Percentiles rank a stretch among this genome's conserved stretches.
These are phyloP conservation scores for Drosophila eugracilis DNA, from an alignment of 1,140 invertebrate species.

Conservation along the genomic window DNA sequence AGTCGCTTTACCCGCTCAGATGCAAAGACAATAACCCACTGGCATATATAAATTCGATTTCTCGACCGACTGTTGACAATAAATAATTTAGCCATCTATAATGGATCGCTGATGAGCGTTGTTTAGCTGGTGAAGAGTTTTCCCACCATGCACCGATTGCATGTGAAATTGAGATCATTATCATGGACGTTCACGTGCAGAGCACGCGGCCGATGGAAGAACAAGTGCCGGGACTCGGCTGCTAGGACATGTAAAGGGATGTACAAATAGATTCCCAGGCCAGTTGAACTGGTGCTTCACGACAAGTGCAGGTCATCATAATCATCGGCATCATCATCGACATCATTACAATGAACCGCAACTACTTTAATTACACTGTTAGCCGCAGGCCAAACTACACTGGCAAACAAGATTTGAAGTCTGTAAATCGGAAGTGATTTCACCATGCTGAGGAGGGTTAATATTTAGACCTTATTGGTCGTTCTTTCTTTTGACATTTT, in stretches of 20 bases:
- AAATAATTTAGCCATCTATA: constrained; percentile 63
- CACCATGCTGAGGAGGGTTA: too few relatives aligned
- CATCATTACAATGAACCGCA: constrained; percentile 54
- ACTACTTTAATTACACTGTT: constrained; percentile 79
- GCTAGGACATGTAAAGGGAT: constrained; percentile 28
- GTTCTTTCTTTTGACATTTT: too few relatives aligned
- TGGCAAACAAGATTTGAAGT: constrained; percentile 11
- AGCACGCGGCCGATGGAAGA: constrained; percentile 62
- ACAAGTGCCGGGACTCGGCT: constrained; percentile 52
- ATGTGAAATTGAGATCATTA: constrained; percentile 62
- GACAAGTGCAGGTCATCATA: constrained; percentile 72
- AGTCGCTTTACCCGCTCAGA: constrained; percentile 28
- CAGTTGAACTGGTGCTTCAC: constrained; percentile 37
- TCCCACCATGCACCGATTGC: constrained; percentile 36
- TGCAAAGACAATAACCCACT: constrained; percentile 21
- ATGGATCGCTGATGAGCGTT: constrained; percentile 16
- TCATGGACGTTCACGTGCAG: constrained; percentile 67
- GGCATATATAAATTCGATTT: constrained; percentile 59
- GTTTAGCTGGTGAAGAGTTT: constrained; percentile 18
- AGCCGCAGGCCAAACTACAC: constrained; percentile 48
- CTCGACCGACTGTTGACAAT: constrained; percentile 57
- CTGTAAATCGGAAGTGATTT: not conserved
- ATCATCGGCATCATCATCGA: constrained; percentile 45
- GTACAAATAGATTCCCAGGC: constrained; percentile 56
- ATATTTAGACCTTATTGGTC: too few relatives aligned